phyloP scores from a whole-genome alignment of 2,113 vertebrate species.

The Colinus virginianus region DNA sequence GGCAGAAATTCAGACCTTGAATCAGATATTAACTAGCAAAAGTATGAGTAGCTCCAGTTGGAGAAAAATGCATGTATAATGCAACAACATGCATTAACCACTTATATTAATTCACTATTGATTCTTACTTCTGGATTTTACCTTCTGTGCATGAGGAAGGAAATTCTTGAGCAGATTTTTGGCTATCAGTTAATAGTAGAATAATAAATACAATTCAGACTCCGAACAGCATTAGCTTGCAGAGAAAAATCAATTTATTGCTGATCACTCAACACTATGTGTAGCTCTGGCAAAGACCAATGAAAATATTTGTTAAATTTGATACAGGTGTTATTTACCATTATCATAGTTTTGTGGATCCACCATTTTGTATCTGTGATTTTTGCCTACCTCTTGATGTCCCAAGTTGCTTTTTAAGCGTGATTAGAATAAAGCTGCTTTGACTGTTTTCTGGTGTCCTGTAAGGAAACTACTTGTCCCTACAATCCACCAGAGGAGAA shows the following conservation, averaged over 20 bases:
- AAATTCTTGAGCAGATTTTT: constrained; percentile 13
- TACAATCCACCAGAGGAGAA: background rate
- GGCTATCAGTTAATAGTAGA: background rate
- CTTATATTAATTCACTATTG: background rate
- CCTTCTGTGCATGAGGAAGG: background rate
- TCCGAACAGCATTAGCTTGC: background rate
- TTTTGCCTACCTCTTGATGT: constrained; percentile 31
- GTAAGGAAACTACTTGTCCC: background rate
- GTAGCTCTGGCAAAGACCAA: constrained; percentile 10
- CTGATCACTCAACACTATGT: background rate
- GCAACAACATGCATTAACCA: background rate
- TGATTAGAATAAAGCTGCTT: background rate
- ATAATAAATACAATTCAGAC: background rate
- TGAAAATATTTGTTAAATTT: constrained; percentile 21
- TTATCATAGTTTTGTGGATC: background rate
- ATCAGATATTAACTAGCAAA: constrained; percentile 14
- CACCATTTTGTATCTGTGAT: background rate
- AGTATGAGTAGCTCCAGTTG: background rate
- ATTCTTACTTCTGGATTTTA: background rate
- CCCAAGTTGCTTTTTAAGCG: background rate
- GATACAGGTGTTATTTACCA: background rate
- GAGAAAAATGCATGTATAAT: background rate
- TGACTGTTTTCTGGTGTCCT: background rate
- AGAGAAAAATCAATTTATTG: constrained; percentile 5
- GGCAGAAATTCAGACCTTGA: constrained; percentile 40